A percentile compares a stretch with the other conserved stretches of the same genome.
phyloP scores from a whole-genome alignment of 2,888 invertebrate species.

The Cephus pulcher region DNA sequence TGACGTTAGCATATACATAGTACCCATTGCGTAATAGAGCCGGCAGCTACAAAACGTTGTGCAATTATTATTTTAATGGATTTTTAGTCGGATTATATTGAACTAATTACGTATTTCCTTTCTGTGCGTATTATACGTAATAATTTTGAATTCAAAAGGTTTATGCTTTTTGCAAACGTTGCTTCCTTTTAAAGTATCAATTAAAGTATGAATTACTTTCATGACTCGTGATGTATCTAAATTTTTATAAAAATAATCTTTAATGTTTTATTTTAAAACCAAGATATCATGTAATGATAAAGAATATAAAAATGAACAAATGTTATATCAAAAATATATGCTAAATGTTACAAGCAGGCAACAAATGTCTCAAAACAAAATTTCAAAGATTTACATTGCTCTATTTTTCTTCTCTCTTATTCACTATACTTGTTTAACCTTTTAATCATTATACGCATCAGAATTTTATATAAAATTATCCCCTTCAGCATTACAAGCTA shows the following conservation, averaged over 20 bases:
- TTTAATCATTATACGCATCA: neutral
- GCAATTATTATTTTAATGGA: neutral
- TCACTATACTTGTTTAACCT: neutral
- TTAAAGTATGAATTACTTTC: neutral
- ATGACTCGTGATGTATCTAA: neutral
- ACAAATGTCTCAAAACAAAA: neutral
- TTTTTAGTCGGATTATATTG: neutral
- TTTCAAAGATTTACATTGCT: neutral
- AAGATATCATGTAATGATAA: neutral
- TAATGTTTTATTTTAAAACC: neutral
- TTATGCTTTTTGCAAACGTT: neutral
- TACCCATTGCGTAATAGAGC: neutral
- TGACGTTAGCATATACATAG: neutral
- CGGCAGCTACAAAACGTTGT: neutral
- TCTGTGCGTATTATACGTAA: neutral
- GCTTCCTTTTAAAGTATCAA: neutral
- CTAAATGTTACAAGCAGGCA: neutral
- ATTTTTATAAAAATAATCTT: neutral
- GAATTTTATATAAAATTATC: neutral
- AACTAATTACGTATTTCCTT: neutral
- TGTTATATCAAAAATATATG: neutral
- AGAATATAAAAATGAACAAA: neutral
- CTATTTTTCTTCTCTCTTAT: neutral
- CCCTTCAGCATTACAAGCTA: neutral
- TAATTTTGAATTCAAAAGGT: neutral